Evolutionary conservation across 2,797 vertebrate genomes (phyloP).

Genomic region (Crocodylus rhombifer): DNA sequence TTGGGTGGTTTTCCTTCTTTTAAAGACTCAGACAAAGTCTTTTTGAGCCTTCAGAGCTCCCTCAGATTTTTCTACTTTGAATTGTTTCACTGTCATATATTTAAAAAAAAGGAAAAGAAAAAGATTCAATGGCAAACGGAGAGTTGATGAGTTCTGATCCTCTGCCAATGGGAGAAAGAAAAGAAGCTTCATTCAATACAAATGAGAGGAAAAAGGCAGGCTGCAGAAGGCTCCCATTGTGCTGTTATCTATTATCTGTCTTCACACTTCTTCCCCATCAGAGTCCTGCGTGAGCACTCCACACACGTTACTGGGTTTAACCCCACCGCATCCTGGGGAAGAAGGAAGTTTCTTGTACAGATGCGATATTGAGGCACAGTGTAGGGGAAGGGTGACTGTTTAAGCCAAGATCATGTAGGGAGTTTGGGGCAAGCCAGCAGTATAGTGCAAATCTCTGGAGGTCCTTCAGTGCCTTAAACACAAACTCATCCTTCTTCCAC

Average conservation of each 20-base stretch:
- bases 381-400: not conserved
- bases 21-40: accelerated
- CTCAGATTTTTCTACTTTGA: not conserved
- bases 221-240: slow-evolving; percentile 31
- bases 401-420: not conserved
- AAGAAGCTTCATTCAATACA: not conserved
- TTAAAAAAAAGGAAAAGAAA: not conserved
- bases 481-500: not conserved
- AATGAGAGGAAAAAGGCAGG: slow-evolving; percentile 27
- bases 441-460: not conserved
- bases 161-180: slow-evolving; percentile 21
- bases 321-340: not conserved
- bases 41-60: not conserved
- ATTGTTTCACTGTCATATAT: slow-evolving; percentile 17
- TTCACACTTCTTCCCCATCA: not conserved
- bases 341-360: not conserved
- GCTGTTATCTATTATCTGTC: not conserved
- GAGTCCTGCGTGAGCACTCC: not conserved
- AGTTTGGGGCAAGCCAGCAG: not conserved
- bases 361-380: not conserved
- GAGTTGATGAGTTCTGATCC: slow-evolving; percentile 31
- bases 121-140: accelerated
- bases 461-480: not conserved
- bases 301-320: not conserved
- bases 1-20: not conserved